Evolutionary conservation across 2,113 vertebrate genomes (phyloP).

Genomic region (Rutilus rutilus): DNA sequence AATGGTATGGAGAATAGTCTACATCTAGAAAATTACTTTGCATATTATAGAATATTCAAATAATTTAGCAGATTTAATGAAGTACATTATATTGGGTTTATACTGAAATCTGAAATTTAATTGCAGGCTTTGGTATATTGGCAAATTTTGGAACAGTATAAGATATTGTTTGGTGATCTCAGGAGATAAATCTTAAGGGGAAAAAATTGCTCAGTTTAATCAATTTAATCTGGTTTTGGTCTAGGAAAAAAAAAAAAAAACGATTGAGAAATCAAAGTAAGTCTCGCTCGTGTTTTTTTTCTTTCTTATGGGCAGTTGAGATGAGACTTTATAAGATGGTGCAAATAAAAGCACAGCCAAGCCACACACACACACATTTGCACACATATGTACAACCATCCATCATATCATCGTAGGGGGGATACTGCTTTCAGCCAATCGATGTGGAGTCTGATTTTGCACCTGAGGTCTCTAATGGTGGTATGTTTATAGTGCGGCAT

Average conservation of each 20-base stretch:
- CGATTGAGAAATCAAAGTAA: neutral
- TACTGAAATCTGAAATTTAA: neutral
- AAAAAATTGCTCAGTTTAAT: neutral
- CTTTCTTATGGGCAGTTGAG: neutral
- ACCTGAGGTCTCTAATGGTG: constrained; percentile 67
- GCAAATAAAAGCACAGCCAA: neutral
- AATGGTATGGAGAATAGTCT: neutral
- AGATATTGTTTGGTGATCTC: neutral
- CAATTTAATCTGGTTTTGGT: neutral
- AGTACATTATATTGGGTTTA: neutral
- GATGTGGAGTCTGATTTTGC: constrained; percentile 59
- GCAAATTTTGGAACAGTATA: neutral
- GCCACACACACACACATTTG: constrained; percentile 15
- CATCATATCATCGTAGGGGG: constrained; percentile 32
- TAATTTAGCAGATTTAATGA: neutral
- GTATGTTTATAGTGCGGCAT: constrained; percentile 63
- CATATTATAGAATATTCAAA: neutral
- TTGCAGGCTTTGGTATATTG: neutral
- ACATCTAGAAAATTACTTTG: neutral
- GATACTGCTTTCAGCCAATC: constrained; percentile 55
- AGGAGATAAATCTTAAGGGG: neutral
- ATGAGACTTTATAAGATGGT: neutral
- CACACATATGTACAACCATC: constrained; percentile 15
- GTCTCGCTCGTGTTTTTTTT: neutral
- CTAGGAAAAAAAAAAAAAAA: neutral